phyloP scores from a whole-genome alignment of 1,140 invertebrate genomes.

The Diuraphis noxia region DNA sequence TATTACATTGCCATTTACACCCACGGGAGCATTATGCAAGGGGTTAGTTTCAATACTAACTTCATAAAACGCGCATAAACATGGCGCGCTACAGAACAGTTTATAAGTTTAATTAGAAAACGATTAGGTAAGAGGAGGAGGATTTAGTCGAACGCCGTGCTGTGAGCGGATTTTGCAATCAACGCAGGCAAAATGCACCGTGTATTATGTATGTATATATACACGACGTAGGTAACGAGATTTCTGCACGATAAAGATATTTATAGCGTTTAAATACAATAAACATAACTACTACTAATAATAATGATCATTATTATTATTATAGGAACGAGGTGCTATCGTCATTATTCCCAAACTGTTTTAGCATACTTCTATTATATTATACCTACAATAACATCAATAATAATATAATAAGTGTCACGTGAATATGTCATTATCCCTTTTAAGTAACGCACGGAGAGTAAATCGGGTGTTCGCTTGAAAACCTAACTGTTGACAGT shows the following conservation, averaged over 20 bases:
- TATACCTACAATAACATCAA: background rate
- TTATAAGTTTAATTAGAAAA: constrained; percentile 42
- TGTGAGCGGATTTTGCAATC: constrained; percentile 6
- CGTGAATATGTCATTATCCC: background rate
- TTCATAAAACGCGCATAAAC: constrained; percentile 37
- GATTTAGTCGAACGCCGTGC: constrained; percentile 3
- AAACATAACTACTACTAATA: background rate
- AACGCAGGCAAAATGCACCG: background rate
- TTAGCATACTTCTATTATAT: background rate
- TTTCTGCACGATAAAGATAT: background rate
- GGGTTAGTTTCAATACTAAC: constrained; percentile 39
- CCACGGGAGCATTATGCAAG: constrained; percentile 2
- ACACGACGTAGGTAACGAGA: background rate
- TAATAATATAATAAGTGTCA: background rate
- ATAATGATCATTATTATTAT: background rate
- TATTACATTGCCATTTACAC: constrained; percentile 39
- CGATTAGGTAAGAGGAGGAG: background rate
- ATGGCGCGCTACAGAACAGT: background rate
- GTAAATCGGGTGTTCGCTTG: background rate
- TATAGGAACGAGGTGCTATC: background rate
- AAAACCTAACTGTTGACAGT: background rate
- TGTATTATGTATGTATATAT: background rate
- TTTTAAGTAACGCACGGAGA: background rate
- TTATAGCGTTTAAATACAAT: background rate
- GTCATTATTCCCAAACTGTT: background rate